A percentile compares a stretch with the other conserved stretches of the same genome.
phyloP scores from a whole-genome alignment of 2,797 vertebrate genomes.

The Lutjanus campechanus region DNA sequence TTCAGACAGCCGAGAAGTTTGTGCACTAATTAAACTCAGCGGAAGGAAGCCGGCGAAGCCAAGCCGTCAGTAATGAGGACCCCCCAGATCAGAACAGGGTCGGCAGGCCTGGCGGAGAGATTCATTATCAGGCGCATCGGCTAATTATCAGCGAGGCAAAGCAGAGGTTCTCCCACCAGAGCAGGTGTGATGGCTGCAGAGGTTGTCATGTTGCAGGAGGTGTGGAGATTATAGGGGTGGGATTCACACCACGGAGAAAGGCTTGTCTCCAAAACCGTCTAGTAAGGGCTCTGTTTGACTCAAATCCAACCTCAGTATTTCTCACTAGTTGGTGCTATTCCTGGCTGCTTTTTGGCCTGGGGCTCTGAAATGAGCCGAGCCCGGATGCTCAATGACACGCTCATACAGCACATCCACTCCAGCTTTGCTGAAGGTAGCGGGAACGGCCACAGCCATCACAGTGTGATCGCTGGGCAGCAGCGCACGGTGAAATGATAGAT shows the following conservation, averaged over 20 bases:
- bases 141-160: conserved; percentile 80
- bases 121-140: conserved; percentile 76
- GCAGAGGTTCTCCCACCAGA: conserved; percentile 73
- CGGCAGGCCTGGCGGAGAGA: conserved; percentile 70
- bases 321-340: conserved; percentile 76
- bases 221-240: conserved; percentile 63
- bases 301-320: conserved; percentile 70
- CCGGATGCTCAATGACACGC: conserved; percentile 69
- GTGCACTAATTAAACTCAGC: conserved; percentile 87
- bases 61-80: conserved; percentile 84
- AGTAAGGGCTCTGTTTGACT: conserved; percentile 68
- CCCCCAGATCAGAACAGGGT: conserved; percentile 78
- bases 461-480: conserved; percentile 62
- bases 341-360: conserved; percentile 52
- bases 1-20: conserved; percentile 84
- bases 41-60: conserved; percentile 78
- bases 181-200: conserved; percentile 78
- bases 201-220: conserved; percentile 75
- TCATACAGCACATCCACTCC: conserved; percentile 58
- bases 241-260: conserved; percentile 56
- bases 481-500: conserved; percentile 49
- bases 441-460: conserved; percentile 56
- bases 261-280: conserved; percentile 67
- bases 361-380: conserved; percentile 70
- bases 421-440: conserved; percentile 46